Percentiles rank a stretch among this genome's conserved stretches.
Conservation (phyloP, 2,888 invertebrate species). For the Nephrotoma flavescens region DNA sequence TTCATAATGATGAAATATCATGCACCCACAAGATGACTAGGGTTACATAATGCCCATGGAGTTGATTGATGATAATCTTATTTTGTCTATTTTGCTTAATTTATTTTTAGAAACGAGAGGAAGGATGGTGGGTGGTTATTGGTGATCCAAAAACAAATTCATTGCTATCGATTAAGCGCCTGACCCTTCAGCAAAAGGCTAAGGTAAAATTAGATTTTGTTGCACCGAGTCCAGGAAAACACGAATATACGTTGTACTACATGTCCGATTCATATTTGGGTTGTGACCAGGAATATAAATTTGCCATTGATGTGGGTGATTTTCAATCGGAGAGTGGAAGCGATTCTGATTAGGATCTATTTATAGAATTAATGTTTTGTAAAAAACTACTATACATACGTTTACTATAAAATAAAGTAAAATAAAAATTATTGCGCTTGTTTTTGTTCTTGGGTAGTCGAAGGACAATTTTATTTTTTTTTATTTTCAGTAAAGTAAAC, state of each 20-base stretch:
- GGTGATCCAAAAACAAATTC: constrained; percentile 93
- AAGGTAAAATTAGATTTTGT: constrained; percentile 65
- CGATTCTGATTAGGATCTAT: constrained; percentile 36
- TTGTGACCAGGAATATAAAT: constrained; percentile 98
- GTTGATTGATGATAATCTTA: not conserved
- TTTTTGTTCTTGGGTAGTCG: not conserved
- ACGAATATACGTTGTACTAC: constrained; percentile 89
- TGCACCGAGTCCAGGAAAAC: constrained; percentile 75
- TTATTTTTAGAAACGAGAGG: constrained; percentile 61
- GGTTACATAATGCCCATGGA: not conserved
- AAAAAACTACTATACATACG: not conserved
- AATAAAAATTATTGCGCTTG: not conserved
- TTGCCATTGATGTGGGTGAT: constrained; percentile 68
- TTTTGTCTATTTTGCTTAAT: not conserved
- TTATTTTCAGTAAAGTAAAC: too few relatives aligned
- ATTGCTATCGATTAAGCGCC: constrained; percentile 88
- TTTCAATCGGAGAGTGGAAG: constrained; percentile 46
- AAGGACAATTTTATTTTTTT: not conserved
- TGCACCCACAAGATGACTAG: not conserved
- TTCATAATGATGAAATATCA: not conserved
- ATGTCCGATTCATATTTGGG: constrained; percentile 99
- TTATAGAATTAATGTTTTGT: not conserved
- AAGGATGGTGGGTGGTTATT: constrained; percentile 97
- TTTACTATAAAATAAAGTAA: not conserved
- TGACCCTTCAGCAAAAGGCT: constrained; percentile 87